Conservation (phyloP, 2,797 vertebrate genomes). For the Sebastes itinus region DNA sequence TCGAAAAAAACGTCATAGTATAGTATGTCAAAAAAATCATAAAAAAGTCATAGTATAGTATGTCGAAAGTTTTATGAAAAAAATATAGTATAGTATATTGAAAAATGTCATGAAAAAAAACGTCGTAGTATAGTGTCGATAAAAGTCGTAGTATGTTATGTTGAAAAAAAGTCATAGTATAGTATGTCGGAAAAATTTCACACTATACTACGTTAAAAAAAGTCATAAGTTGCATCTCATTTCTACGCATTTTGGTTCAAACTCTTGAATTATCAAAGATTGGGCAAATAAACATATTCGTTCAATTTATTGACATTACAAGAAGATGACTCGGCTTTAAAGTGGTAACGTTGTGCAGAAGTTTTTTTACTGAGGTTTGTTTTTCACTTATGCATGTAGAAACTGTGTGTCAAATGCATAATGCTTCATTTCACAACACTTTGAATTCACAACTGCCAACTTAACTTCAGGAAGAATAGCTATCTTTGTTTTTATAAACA, state of each 20-base stretch:
- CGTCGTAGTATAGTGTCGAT: too few relatives aligned
- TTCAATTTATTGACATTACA: neutral
- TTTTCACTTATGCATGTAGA: neutral
- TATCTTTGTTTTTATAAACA: neutral
- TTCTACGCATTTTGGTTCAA: neutral
- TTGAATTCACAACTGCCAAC: neutral
- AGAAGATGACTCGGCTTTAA: neutral
- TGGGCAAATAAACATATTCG: neutral
- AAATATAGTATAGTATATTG: too few relatives aligned
- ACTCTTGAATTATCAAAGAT: neutral
- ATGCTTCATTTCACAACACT: neutral
- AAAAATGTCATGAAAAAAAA: too few relatives aligned
- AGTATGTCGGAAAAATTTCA: too few relatives aligned
- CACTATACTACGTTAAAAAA: too few relatives aligned
- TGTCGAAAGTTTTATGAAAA: too few relatives aligned
- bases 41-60: too few relatives aligned
- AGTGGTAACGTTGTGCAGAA: constrained; percentile 3
- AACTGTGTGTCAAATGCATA: neutral
- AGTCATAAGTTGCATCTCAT: too few relatives aligned
- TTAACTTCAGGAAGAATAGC: neutral
- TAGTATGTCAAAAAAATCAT: too few relatives aligned
- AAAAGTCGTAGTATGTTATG: too few relatives aligned
- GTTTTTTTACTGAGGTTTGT: neutral
- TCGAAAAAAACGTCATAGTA: too few relatives aligned
- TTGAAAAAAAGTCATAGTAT: too few relatives aligned